phyloP scores from a whole-genome alignment of 2,113 vertebrate genomes.

The Oxyruncus cristatus region DNA sequence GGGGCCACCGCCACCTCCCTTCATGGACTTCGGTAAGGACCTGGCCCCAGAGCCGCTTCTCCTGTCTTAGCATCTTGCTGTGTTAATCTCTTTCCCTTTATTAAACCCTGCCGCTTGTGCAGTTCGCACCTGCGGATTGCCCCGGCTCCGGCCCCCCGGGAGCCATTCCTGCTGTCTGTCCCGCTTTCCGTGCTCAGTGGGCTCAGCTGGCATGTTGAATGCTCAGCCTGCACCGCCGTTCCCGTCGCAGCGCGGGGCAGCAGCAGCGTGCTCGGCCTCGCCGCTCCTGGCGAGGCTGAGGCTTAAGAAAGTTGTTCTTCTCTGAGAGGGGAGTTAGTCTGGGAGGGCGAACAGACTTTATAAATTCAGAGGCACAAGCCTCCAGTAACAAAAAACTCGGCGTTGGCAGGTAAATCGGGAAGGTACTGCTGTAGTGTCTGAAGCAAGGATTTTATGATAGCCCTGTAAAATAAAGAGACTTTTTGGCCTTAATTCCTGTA shows the following conservation, averaged over 20 bases:
- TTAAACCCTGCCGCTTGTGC: not conserved
- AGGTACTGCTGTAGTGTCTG: not conserved
- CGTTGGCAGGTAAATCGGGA: not conserved
- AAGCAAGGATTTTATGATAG: not conserved
- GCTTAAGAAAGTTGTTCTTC: not conserved
- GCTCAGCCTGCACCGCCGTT: not conserved
- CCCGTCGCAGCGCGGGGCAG: not conserved
- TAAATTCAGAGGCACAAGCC: not conserved
- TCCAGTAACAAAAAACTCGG: not conserved
- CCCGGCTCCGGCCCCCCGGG: not conserved
- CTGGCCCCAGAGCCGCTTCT: not conserved
- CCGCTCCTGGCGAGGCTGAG: not conserved
- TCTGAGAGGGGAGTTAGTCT: not conserved
- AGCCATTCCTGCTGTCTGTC: not conserved
- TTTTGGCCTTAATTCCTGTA: not conserved
- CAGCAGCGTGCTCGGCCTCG: not conserved
- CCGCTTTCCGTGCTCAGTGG: not conserved
- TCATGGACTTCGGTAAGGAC: constrained; percentile 60
- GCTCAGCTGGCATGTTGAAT: accelerated
- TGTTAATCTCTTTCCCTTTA: no score
- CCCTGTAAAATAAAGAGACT: not conserved
- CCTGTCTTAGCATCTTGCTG: not conserved
- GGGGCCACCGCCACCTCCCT: not conserved
- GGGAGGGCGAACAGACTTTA: not conserved
- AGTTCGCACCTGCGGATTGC: not conserved